Conservation (phyloP, 2,797 vertebrate genomes). For the Mormyrus proboscirostris region DNA sequence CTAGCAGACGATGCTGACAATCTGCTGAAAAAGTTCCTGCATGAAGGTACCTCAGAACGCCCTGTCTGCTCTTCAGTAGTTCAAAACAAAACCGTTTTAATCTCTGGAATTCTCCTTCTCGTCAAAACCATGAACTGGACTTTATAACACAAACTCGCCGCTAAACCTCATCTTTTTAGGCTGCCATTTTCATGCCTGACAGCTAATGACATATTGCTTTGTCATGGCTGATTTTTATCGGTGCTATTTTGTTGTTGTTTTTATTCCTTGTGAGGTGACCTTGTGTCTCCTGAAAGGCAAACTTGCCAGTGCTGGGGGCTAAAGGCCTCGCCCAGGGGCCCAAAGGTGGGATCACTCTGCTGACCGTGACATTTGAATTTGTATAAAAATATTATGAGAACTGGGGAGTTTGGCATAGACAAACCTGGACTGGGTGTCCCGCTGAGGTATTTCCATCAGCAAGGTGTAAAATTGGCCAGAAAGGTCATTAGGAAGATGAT, state of each 20-base stretch:
- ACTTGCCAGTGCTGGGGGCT: background rate
- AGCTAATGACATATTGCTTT: background rate
- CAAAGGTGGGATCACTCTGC: background rate
- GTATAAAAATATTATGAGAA: background rate
- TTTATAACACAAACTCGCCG: background rate
- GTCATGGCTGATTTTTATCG: background rate
- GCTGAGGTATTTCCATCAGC: background rate
- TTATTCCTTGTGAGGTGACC: background rate
- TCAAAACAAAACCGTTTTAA: background rate
- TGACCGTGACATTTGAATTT: background rate
- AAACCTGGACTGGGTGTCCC: background rate
- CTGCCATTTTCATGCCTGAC: background rate
- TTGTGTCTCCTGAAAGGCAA: background rate
- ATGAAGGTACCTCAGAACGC: slow-evolving; percentile 37
- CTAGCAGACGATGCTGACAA: slow-evolving; percentile 50
- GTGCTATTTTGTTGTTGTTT: background rate
- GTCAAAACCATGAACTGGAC: background rate
- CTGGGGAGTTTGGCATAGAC: background rate
- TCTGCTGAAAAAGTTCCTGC: slow-evolving; percentile 59
- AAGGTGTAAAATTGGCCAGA: background rate
- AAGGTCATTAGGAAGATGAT: background rate
- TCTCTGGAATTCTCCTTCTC: slow-evolving; percentile 10
- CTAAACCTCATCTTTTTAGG: background rate
- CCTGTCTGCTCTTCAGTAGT: background rate
- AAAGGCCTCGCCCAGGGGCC: background rate